Evolutionary conservation across 2,797 vertebrate genomes (phyloP).

Genomic region (Momotus momota): DNA sequence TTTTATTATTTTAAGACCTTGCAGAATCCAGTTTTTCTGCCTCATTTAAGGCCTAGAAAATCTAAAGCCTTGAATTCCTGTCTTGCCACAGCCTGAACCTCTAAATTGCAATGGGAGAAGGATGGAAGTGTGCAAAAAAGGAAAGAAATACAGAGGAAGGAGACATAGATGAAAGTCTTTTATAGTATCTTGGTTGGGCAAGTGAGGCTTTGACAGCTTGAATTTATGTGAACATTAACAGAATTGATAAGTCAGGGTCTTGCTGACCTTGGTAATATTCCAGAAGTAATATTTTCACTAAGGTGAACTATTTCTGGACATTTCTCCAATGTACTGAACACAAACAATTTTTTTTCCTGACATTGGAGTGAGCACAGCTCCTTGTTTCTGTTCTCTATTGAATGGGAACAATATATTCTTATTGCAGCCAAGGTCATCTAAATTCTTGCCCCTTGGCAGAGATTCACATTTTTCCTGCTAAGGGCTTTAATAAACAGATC

Average conservation of each 20-base stretch:
- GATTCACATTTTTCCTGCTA: not conserved
- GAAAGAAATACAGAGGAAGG: constrained; percentile 30
- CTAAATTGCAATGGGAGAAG: not conserved
- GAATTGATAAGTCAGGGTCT: constrained; percentile 74
- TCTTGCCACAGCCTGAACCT: not conserved
- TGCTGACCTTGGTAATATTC: constrained; percentile 74
- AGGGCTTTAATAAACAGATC: not conserved
- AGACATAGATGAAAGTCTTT: constrained; percentile 8
- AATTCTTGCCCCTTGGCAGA: constrained; percentile 36
- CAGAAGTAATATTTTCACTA: constrained; percentile 77
- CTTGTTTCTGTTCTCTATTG: constrained; percentile 41
- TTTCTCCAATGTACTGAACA: constrained; percentile 60
- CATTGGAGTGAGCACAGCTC: constrained; percentile 22
- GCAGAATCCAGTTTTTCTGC: not conserved
- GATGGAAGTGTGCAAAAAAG: not conserved
- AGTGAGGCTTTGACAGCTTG: constrained; percentile 62
- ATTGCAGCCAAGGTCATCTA: constrained; percentile 6
- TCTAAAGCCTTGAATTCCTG: not conserved
- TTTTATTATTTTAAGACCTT: not conserved
- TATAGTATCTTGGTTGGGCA: constrained; percentile 54
- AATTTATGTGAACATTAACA: constrained; percentile 70
- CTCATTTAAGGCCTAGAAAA: not conserved
- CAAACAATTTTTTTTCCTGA: constrained; percentile 42
- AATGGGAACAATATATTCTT: constrained; percentile 52
- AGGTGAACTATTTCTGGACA: constrained; percentile 74